Conservation (phyloP, 2,888 invertebrate species). For the Stictocephala bisonia region DNA sequence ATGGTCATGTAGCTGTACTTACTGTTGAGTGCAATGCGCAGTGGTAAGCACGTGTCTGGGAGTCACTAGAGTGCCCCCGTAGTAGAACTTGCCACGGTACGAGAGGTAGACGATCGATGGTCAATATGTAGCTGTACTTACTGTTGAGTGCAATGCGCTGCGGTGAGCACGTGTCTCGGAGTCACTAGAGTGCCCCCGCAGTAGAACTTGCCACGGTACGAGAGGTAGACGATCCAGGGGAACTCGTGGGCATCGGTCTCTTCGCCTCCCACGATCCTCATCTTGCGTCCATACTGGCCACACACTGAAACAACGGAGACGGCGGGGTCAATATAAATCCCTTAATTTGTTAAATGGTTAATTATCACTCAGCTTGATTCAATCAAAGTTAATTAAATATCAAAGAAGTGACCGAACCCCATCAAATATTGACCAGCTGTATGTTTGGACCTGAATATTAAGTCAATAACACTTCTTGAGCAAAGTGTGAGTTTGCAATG, state of each 20-base stretch:
- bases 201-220: constrained; percentile 73
- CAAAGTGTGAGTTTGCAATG: too few relatives aligned
- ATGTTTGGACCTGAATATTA: too few relatives aligned
- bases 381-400: too few relatives aligned
- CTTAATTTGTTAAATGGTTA: too few relatives aligned
- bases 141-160: constrained; percentile 81
- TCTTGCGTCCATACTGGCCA: constrained; percentile 52
- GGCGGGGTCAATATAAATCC: not conserved
- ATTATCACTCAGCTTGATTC: too few relatives aligned
- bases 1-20: too few relatives aligned
- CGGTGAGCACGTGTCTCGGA: constrained; percentile 77
- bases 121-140: constrained; percentile 66
- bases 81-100: constrained; percentile 74
- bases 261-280: constrained; percentile 74
- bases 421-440: too few relatives aligned
- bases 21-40: constrained; percentile 81
- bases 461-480: too few relatives aligned
- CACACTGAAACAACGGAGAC: constrained; percentile 53
- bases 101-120: constrained; percentile 81
- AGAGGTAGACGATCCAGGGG: constrained; percentile 80
- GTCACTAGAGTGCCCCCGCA: constrained; percentile 81
- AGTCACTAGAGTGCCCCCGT: constrained; percentile 79
- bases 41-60: constrained; percentile 79
- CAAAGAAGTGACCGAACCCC: too few relatives aligned
- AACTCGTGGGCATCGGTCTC: constrained; percentile 75